These are phyloP conservation scores for Lytechinus pictus DNA, from an alignment of 35 echinoderm and acorn worm species.

Conservation along the genomic window DNA sequence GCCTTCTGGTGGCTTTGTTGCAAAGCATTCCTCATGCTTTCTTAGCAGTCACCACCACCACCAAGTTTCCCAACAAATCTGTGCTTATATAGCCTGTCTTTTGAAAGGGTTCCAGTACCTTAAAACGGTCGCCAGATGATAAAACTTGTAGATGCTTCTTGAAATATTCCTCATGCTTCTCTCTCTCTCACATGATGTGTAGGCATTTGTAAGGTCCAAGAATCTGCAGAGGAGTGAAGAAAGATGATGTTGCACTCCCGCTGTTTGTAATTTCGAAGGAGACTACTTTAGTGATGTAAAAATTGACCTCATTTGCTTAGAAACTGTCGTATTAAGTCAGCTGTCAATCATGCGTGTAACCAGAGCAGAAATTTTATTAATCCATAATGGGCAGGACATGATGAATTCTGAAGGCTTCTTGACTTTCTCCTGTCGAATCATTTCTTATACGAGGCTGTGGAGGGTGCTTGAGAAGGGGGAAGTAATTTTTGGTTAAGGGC, in stretches of 20 bases:
- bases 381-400: conserved; percentile 9
- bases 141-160: too few relatives aligned
- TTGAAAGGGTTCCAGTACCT: too few relatives aligned
- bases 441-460: neutral
- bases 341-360: conserved; percentile 31
- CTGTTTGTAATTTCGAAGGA: neutral
- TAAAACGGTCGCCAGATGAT: too few relatives aligned
- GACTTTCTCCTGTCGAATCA: neutral
- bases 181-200: neutral
- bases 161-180: too few relatives aligned
- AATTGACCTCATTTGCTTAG: neutral
- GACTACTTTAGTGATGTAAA: neutral
- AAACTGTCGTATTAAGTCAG: conserved; percentile 29
- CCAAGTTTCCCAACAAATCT: too few relatives aligned
- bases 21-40: too few relatives aligned
- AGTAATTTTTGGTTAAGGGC: neutral
- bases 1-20: too few relatives aligned
- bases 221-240: neutral
- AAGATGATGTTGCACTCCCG: neutral
- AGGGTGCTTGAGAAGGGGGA: neutral
- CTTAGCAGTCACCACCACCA: too few relatives aligned
- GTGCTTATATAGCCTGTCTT: too few relatives aligned
- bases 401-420: neutral
- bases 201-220: neutral
- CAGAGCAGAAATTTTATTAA: conserved; percentile 19